Evolutionary conservation across 2,113 vertebrate genomes (phyloP).

Genomic region (Lepus europaeus): DNA sequence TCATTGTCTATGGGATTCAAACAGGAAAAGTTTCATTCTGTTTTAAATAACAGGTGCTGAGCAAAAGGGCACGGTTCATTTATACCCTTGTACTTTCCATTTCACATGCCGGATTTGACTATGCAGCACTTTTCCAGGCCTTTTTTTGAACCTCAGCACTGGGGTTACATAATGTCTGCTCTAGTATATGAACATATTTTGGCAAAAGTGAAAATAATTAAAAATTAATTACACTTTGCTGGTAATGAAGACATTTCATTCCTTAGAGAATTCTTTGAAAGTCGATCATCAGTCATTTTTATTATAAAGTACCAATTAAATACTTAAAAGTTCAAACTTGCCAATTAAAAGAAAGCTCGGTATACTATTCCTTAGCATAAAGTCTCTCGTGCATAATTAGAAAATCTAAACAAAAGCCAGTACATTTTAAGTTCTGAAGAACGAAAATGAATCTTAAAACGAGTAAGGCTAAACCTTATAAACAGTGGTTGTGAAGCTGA

Average conservation of each 20-base stretch:
- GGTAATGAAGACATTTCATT: constrained; percentile 79
- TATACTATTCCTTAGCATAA: background rate
- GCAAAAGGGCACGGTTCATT: constrained; percentile 62
- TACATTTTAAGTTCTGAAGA: constrained; percentile 22
- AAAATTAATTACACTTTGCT: constrained; percentile 79
- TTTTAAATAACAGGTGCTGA: constrained; percentile 65
- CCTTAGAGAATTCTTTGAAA: constrained; percentile 74
- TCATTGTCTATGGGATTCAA: constrained; percentile 63
- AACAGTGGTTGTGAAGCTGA: background rate
- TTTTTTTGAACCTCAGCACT: constrained; percentile 37
- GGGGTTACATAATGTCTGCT: constrained; percentile 83
- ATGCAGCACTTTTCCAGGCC: constrained; percentile 34
- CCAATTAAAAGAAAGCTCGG: constrained; percentile 52
- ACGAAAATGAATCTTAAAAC: background rate
- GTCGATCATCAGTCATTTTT: constrained; percentile 72
- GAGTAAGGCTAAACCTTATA: background rate
- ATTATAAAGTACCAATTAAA: constrained; percentile 73
- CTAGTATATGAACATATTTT: constrained; percentile 79
- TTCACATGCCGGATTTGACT: constrained; percentile 50
- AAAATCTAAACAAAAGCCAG: constrained; percentile 31
- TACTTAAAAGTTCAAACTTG: constrained; percentile 66
- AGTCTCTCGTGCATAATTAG: background rate
- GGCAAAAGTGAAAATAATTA: constrained; percentile 84
- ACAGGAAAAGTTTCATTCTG: constrained; percentile 53
- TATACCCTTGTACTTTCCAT: constrained; percentile 56